Conservation (phyloP, 2,113 vertebrate genomes). For the Nesoenas mayeri region DNA sequence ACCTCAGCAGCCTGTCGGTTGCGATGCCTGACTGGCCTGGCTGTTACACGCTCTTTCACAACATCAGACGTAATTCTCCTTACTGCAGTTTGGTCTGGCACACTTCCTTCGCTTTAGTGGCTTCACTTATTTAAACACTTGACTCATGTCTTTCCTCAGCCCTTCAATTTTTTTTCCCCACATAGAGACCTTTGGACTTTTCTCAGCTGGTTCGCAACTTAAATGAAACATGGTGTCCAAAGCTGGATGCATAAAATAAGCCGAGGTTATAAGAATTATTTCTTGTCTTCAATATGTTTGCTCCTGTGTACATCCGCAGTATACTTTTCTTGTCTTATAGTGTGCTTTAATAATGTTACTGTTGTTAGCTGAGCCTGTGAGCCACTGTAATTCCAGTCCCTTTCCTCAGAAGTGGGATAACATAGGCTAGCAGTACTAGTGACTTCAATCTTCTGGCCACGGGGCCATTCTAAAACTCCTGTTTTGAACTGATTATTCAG, state of each 20-base stretch:
- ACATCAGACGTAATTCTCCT: neutral
- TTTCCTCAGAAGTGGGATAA: neutral
- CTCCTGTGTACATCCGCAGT: neutral
- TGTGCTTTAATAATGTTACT: neutral
- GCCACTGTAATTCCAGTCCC: neutral
- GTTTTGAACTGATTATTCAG: neutral
- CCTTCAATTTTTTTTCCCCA: neutral
- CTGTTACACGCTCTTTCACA: neutral
- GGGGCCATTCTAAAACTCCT: neutral
- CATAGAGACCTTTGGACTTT: neutral
- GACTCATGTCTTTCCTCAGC: neutral
- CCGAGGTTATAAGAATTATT: neutral
- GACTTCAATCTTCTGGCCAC: neutral
- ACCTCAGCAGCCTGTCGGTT: accelerated
- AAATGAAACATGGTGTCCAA: neutral
- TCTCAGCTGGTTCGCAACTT: neutral
- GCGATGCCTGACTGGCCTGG: accelerated
- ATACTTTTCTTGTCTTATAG: neutral
- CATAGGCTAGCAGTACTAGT: neutral
- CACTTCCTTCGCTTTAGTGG: neutral
- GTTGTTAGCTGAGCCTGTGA: neutral
- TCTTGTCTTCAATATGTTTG: neutral
- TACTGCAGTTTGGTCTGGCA: neutral
- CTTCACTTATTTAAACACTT: neutral
- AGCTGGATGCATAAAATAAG: neutral